phyloP scores from a whole-genome alignment of 2,888 invertebrate species.

The Hypsopygia costalis region DNA sequence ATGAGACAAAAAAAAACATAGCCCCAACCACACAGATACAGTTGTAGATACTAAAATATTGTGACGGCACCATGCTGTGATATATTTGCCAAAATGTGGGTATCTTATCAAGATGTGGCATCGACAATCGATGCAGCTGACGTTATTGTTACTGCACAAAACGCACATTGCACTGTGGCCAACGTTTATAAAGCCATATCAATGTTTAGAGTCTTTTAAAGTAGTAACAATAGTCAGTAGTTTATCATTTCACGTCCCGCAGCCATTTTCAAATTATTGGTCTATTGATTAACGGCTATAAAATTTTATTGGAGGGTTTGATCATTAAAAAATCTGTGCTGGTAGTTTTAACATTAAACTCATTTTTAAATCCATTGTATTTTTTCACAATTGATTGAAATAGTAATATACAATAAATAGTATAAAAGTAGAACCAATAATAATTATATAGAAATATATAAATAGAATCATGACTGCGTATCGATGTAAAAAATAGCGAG shows the following conservation, averaged over 20 bases:
- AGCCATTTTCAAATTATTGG: constrained; percentile 31
- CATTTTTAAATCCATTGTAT: background rate
- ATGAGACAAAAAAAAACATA: constrained; percentile 35
- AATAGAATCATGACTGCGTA: too few relatives aligned
- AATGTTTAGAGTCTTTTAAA: constrained; percentile 24
- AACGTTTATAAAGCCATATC: constrained; percentile 22
- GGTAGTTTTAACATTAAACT: background rate
- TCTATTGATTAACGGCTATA: constrained; percentile 25
- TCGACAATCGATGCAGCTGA: constrained; percentile 60
- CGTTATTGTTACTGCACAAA: constrained; percentile 49
- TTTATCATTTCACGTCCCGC: constrained; percentile 44
- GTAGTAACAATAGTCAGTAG: constrained; percentile 30
- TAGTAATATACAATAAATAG: too few relatives aligned
- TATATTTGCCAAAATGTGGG: constrained; percentile 78
- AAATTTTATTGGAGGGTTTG: constrained; percentile 22
- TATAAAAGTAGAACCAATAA: too few relatives aligned
- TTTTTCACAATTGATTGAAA: background rate
- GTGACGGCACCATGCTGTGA: constrained; percentile 75
- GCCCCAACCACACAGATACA: constrained; percentile 52
- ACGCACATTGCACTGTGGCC: constrained; percentile 47
- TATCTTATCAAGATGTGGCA: constrained; percentile 66
- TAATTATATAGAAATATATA: too few relatives aligned
- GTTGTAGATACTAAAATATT: constrained; percentile 73
- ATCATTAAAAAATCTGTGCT: background rate
- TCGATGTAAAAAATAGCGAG: too few relatives aligned